Base-by-base conservation (phyloP, 1,140 invertebrate species). In the Eriosoma lanigerum region DNA sequence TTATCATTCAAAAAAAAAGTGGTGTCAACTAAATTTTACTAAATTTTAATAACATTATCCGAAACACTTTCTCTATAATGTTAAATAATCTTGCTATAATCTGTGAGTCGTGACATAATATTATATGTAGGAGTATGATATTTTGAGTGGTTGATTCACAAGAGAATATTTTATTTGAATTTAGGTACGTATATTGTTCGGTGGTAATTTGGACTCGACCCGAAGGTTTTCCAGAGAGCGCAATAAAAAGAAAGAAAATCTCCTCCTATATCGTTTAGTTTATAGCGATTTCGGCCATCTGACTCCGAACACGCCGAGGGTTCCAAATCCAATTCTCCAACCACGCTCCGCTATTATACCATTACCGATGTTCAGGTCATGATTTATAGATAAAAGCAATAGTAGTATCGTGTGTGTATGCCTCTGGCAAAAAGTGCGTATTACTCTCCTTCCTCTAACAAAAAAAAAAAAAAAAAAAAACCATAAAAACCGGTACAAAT, bases 261-360 rank as follows among this genome's bases (percentile, higher is more conserved):
- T 2, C 32, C 52, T 29, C 72, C n/a, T 17, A n/a, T 56, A 44
- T 60, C 73, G 54, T 60, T 76, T 76, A 46, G 73, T 76, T 76
- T 76, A 76, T 58, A 24, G 32, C 73, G 15, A 76, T 76, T 76
- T 58, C 32, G 73, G 21, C 73, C 73, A 76, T 29, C 73, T 76
- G 73, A 75, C 73, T 76, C 73, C 54, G 13, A 44, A 68, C 21
- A 9, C 1, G 46, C 44, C 15, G 8, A 46, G 32, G 54, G 19
- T 58, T 58, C 50, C 19, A 58, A 21, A 58, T 76, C 52, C 32
- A 58, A 76, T 76, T 76, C 29, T 75, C 12, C n/a, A n/a, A 3
- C n/a, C 15, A 10, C n/a, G 44, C 21, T 24, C 2, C 64, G 15
- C n/a, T 32, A n/a, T 19, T 32, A 62, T 32, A n/a, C 29, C 15